Evolutionary conservation across 2,888 invertebrate genomes (phyloP), one percentile per base, ranked within the genome.

Genomic region (Camponotus fellah): DNA sequence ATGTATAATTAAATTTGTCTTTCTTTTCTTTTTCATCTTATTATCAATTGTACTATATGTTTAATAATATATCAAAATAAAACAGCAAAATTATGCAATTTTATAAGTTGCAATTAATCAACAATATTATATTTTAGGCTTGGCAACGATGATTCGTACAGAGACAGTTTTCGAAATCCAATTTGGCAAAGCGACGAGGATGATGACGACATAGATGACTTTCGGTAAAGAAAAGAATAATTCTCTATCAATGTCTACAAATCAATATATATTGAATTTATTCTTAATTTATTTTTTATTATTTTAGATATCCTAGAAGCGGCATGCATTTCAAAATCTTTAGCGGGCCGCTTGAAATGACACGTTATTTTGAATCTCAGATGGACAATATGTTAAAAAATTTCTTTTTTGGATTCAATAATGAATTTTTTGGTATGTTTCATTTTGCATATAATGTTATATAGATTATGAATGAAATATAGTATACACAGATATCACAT

Each of bases 341-440:
- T 85, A 95, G 95, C 34, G 96, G 96, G 94, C 96, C 96, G 0
- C 89, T 96, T 86, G 96, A 96, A 93, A 95, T 96, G 93, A 96
- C 96, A 85, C 95, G 95, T 85, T 96, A 96, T 88, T 96, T 96
- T 90, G 96, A 96, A 91, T 95, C 96, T 10, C 96, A 97, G 93
- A 95, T 97, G 95, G 95, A 96, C 85, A 95, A 95, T 75, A 95
- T 96, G 84, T 91, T 96, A 88, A 96, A 95, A 85, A 94, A 93
- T 68, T 95, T 96, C 84, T 94, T 87, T 92, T 95, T 83, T 71
- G 90, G 89, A 64, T 92, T 92, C 71, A 83, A 64, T 62, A 83
- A 49, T 79, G 49, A n/a, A 58, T 82, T 64, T 56, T 46, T 21
- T 49, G 49, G 71, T 32, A 62, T 21, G 43, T 84, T 84, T 21